These are phyloP conservation scores for Sarcophaga variegata DNA, from an alignment of 2,888 invertebrate species.

Conservation along the genomic window DNA sequence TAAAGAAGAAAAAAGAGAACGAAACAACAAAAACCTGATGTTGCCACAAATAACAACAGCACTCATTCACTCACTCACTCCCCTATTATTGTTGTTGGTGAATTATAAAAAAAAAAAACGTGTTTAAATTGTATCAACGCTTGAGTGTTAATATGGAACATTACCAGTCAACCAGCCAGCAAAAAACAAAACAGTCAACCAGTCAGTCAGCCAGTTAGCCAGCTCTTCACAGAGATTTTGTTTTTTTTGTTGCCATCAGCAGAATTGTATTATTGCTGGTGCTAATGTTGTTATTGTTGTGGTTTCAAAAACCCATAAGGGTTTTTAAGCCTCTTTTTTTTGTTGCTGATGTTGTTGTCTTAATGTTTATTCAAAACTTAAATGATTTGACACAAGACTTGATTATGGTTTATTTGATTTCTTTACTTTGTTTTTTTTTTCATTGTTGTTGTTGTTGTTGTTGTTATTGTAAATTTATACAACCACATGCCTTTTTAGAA, in stretches of 20 bases:
- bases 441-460: background rate
- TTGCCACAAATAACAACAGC: too few species aligned
- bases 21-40: too few species aligned
- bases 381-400: slow-evolving; percentile 69
- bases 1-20: too few species aligned
- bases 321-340: slow-evolving; percentile 28
- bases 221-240: background rate
- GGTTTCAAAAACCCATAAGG: slow-evolving; percentile 54
- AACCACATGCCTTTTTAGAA: slow-evolving; percentile 33
- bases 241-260: background rate
- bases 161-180: background rate
- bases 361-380: slow-evolving; percentile 69
- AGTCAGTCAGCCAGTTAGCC: slow-evolving; percentile 12
- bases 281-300: slow-evolving; percentile 60
- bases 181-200: slow-evolving; percentile 30
- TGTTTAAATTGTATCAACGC: slow-evolving; percentile 62
- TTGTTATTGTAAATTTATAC: slow-evolving; percentile 11
- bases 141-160: slow-evolving; percentile 56
- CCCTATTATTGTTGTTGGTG: slow-evolving; percentile 11
- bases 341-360: slow-evolving; percentile 60
- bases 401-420: slow-evolving; percentile 62
- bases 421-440: slow-evolving; percentile 5
- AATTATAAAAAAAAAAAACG: slow-evolving; percentile 59
- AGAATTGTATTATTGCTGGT: slow-evolving; percentile 45
- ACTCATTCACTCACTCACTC: background rate